Evolutionary conservation across 2,888 invertebrate genomes (phyloP), one percentile per base, ranked within the genome.

Genomic region (Eugnorisma glareosa): DNA sequence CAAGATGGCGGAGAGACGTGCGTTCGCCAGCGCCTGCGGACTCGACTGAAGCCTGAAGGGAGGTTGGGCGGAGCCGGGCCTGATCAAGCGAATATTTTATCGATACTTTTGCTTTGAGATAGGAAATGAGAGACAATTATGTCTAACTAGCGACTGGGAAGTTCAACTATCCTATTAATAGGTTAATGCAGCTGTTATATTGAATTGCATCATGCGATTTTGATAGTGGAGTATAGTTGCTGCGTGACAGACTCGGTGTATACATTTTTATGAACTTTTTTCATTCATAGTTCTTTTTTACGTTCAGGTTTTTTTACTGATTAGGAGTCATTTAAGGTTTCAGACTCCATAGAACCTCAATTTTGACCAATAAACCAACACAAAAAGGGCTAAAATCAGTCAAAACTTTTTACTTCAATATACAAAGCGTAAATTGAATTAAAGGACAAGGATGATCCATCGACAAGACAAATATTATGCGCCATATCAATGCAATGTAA

Each of bases 21-120:
- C 91, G 91, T 82, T 89, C 93, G 89, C 93, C 90, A 88, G 89
- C 92, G 91, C 91, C 89, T 89, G 89, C 92, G 90, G 87, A 89
- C 89, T 90, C 92, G 90, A 95, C 96, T 95, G 95, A 93, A 93
- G 93, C 90, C 92, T 93, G 94, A 93, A 92, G 92, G 91, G 91
- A 77, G 54, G 92, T 89, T 91, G 94, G 94, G 94, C 89, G 93
- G 93, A 89, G 91, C 77, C 88, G 84, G 82, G 82, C 81, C 84
- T 77, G 86, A 86, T 84, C 84, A 81, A 82, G 81, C 85, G 78
- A 86, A 83, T 88, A 89, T 88, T 88, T 88, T 89, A 89, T 89
- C 89, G 89, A 89, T 89, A 89, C 84, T 87, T 82, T 79, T 75
- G 79, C 77, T 86, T 81, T 87, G 85, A 88, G 86, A 88, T 83